Evolutionary conservation across 2,797 vertebrate genomes (phyloP).

Genomic region (Lepilemur ruficaudatus): DNA sequence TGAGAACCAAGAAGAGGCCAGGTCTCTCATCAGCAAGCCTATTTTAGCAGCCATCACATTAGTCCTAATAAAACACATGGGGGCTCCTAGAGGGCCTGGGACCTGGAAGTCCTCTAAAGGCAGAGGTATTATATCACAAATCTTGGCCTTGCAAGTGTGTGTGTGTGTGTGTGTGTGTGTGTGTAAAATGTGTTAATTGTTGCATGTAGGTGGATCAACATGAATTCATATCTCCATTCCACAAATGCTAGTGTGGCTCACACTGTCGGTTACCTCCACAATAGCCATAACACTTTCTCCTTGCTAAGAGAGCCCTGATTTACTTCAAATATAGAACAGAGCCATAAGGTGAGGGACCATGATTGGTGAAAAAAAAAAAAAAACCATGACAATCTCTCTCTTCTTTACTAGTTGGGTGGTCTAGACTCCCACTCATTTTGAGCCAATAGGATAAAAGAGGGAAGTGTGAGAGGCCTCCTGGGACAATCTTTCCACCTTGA

Average conservation of each 20-base stretch:
- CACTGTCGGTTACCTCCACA: neutral
- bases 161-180: neutral
- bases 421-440: neutral
- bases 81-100: neutral
- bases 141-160: neutral
- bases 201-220: neutral
- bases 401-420: neutral
- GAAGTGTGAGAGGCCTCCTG: neutral
- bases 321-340: neutral
- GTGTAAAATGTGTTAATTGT: neutral
- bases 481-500: neutral
- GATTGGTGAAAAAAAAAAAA: neutral
- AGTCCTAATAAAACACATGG: neutral
- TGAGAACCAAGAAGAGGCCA: neutral
- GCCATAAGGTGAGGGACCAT: neutral
- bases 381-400: neutral
- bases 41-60: neutral
- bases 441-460: neutral
- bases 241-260: neutral
- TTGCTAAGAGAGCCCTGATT: neutral
- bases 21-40: constrained; percentile 16
- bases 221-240: neutral
- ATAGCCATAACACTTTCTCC: neutral
- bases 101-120: neutral
- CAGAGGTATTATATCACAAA: neutral